Conservation (phyloP, 2,888 invertebrate genomes). For the Lycophotia porphyrea region DNA sequence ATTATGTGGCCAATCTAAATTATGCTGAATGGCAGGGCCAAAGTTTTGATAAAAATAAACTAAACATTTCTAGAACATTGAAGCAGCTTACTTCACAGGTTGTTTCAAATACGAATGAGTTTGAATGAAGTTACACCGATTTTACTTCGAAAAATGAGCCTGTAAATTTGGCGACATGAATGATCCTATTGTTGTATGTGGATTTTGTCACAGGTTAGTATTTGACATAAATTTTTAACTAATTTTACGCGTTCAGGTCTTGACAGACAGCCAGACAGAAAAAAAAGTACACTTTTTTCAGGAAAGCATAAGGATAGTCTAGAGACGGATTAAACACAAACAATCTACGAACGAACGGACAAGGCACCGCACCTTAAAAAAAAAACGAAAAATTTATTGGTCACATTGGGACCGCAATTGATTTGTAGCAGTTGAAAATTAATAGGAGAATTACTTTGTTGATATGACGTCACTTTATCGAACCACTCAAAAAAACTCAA, state of each 20-base stretch:
- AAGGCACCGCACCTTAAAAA: too few relatives aligned
- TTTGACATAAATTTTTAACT: too few relatives aligned
- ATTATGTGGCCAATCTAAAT: slow-evolving; percentile 5
- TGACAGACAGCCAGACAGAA: too few relatives aligned
- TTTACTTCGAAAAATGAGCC: neutral
- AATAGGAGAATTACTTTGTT: neutral
- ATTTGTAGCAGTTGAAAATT: neutral
- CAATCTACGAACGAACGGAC: too few relatives aligned
- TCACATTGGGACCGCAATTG: neutral
- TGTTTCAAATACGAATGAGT: slow-evolving; percentile 18
- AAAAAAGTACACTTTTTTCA: too few relatives aligned
- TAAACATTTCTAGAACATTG: slow-evolving; percentile 24
- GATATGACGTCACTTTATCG: neutral
- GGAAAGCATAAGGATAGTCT: too few relatives aligned
- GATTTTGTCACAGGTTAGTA: too few relatives aligned
- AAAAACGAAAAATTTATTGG: neutral
- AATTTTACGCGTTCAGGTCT: too few relatives aligned
- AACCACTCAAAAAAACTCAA: neutral
- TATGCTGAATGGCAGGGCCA: slow-evolving; percentile 6
- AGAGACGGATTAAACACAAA: too few relatives aligned
- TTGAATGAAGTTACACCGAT: neutral
- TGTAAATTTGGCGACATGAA: too few relatives aligned
- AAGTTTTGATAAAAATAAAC: slow-evolving; percentile 28
- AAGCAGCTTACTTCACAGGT: neutral
- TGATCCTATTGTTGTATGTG: too few relatives aligned